Conservation (phyloP, 2,113 vertebrate genomes). For the Hydrochoerus hydrochaeris region DNA sequence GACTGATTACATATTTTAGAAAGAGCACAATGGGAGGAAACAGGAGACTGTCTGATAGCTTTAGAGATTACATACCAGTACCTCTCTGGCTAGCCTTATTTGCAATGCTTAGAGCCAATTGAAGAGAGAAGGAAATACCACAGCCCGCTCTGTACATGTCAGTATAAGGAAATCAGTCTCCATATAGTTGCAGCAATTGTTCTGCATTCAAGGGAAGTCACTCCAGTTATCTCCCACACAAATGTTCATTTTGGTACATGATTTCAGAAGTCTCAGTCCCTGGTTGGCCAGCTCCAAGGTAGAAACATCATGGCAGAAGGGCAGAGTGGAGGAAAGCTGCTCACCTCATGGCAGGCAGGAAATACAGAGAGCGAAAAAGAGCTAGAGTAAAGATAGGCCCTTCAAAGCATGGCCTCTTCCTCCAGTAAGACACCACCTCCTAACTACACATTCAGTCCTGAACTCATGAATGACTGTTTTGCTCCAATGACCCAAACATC, state of each 20-base stretch:
- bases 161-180: no score
- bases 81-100: no score
- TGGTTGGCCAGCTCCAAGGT: background rate
- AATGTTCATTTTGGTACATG: background rate
- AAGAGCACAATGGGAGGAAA: no score
- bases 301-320: background rate
- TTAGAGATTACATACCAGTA: no score
- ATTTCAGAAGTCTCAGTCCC: background rate
- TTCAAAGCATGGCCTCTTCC: background rate
- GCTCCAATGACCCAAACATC: background rate
- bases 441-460: background rate
- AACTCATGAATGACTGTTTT: background rate
- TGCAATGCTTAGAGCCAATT: no score
- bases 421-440: background rate
- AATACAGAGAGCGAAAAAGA: background rate
- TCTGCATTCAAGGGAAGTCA: no score
- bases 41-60: no score
- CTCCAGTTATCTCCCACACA: no score
- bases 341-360: background rate
- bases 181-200: no score
- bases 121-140: no score
- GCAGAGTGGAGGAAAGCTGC: background rate
- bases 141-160: no score
- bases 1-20: no score
- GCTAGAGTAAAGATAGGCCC: background rate